Base-by-base conservation (phyloP, 2,888 invertebrate genomes). In the Brachynemurus nebulosus region DNA sequence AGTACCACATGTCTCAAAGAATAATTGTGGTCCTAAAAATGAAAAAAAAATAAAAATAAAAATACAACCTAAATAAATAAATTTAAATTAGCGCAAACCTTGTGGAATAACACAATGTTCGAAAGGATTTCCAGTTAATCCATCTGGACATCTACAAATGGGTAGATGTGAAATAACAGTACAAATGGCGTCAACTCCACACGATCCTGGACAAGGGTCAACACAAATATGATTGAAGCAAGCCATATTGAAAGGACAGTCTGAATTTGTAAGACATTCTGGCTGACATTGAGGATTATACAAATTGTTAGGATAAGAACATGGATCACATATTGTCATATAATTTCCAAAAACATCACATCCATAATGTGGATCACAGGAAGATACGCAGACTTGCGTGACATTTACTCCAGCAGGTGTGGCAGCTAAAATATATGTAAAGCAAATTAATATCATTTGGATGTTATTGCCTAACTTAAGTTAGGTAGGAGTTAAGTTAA, bases 191-290 rank as follows among this genome's bases (percentile, higher is more conserved):
- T 79, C 80, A 39, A 80, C 71, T 37, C 86, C 85, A 57, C 86
- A 86, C 3, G 83, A 80, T 40, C 85, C 85, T 7, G 78, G 78
- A 53, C 86, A 86, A 14, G 86, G 86, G 62, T 88, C 81, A 11
- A 74, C 61, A 57, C 89, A 89, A 58, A 70, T 74, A 53, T 79
- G 77, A 49, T 77, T 74, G 41, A 85, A 65, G 57, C 88, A 89
- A 44, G 86, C 82, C 56, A 71, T 78, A 58, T 84, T 69, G 56
- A 83, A 82, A 40, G 79, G 71, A 67, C 89, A 89, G 56, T 89
- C 88, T 2, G 82, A 76, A 57, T 80, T 82, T 12, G 80, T 72
- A 40, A 89, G 65, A 64, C 90, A 90, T 66, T 89, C 86, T 23
- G 88, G 88, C 57, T 82, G 71, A 53, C 89, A 89, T 23, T 74